Percentiles rank a stretch among this genome's conserved stretches.
Evolutionary conservation across 2,113 vertebrate species (phyloP).

Genomic region (Orcinus orca): DNA sequence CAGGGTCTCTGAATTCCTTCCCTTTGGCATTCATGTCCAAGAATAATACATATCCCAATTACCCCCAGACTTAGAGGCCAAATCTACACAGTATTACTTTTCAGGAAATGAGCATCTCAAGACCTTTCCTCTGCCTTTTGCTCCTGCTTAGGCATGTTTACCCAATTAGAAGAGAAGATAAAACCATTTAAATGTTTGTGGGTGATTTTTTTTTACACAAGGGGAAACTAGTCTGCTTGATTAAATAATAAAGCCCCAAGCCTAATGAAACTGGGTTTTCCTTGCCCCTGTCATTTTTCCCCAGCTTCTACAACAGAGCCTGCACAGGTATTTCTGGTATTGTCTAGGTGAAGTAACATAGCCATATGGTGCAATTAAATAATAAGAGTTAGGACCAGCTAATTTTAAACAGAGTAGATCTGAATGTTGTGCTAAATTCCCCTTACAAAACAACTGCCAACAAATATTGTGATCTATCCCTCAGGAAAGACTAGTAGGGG

Average conservation of each 20-base stretch:
- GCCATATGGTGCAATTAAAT: background rate
- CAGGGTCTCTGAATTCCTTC: slow-evolving; percentile 68
- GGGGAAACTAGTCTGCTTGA: background rate
- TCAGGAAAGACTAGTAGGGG: slow-evolving; percentile 48
- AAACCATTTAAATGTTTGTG: background rate
- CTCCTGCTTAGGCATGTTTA: background rate
- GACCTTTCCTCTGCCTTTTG: background rate
- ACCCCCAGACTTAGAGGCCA: background rate
- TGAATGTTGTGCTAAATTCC: slow-evolving; percentile 28
- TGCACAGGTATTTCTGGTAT: background rate
- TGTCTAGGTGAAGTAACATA: background rate
- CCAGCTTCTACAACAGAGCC: background rate
- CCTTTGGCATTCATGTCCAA: slow-evolving; percentile 62
- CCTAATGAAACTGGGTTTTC: background rate
- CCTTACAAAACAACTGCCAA: slow-evolving; percentile 46
- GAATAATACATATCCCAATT: slow-evolving; percentile 60
- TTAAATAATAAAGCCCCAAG: background rate
- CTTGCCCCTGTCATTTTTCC: background rate
- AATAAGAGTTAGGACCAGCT: slow-evolving; percentile 14
- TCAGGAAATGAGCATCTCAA: slow-evolving; percentile 25
- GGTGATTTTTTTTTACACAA: background rate
- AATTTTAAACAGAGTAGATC: slow-evolving; percentile 22
- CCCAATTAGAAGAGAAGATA: background rate
- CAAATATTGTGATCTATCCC: slow-evolving; percentile 65
- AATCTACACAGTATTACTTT: background rate